Evolutionary conservation across 2,113 vertebrate genomes (phyloP).

Genomic region (Pseudolaguvia tuberculata): DNA sequence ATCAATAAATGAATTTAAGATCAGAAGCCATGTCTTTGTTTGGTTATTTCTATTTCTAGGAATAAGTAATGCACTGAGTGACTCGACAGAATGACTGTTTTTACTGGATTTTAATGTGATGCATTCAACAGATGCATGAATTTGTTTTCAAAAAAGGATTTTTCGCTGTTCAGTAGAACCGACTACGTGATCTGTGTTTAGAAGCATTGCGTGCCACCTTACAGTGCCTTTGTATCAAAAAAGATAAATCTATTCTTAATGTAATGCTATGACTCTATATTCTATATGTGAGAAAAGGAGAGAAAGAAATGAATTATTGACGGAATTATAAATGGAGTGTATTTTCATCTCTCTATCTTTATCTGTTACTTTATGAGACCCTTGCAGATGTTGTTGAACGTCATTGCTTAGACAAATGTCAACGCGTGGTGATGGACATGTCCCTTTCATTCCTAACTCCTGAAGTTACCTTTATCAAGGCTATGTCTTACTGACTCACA

Average conservation of each 20-base stretch:
- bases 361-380: slow-evolving; percentile 10
- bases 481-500: slow-evolving; percentile 45
- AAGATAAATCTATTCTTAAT: slow-evolving; percentile 54
- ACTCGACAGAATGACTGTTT: slow-evolving; percentile 13
- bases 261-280: slow-evolving; percentile 65
- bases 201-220: slow-evolving; percentile 52
- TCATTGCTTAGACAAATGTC: slow-evolving; percentile 43
- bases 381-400: slow-evolving; percentile 46
- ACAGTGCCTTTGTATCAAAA: slow-evolving; percentile 54
- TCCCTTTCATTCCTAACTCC: slow-evolving; percentile 43
- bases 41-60: too few relatives aligned
- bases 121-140: slow-evolving; percentile 19
- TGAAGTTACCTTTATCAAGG: slow-evolving; percentile 41
- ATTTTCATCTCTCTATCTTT: too few relatives aligned
- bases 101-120: slow-evolving; percentile 20
- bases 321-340: background rate
- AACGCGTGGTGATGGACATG: slow-evolving; percentile 40
- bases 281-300: slow-evolving; percentile 16
- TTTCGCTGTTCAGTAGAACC: background rate
- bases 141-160: background rate
- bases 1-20: background rate
- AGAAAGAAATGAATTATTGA: background rate
- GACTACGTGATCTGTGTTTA: slow-evolving; percentile 31
- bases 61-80: background rate
- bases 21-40: background rate